Evolutionary conservation across 2,113 vertebrate species (phyloP).

Genomic region (Oxygymnocypris stewartii): DNA sequence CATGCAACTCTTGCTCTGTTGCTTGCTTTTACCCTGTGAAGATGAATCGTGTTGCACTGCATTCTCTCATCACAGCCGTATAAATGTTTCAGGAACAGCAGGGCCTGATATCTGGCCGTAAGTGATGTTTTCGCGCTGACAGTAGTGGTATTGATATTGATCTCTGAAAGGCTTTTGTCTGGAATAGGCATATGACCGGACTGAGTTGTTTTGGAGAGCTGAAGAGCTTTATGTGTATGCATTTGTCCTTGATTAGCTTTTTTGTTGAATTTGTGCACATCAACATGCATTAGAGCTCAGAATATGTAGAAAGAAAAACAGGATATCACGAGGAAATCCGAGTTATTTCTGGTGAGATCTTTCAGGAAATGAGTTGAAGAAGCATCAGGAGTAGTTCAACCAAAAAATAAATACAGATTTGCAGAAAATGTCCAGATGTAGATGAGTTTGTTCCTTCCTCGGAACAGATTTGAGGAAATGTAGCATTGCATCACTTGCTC

Average conservation of each 20-base stretch:
- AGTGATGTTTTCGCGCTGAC: background rate
- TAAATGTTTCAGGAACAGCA: background rate
- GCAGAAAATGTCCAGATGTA: background rate
- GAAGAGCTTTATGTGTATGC: background rate
- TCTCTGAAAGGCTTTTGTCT: conserved; percentile 26
- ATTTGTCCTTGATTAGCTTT: background rate
- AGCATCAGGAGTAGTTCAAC: background rate
- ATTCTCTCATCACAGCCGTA: background rate
- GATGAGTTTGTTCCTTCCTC: background rate
- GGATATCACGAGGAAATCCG: background rate
- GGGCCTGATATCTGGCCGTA: background rate
- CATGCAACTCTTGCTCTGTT: background rate
- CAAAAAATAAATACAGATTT: background rate
- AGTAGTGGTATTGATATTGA: background rate
- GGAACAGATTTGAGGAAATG: background rate
- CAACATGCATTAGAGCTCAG: background rate
- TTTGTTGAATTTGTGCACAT: background rate
- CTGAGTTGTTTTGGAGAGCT: background rate
- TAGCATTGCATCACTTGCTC: background rate
- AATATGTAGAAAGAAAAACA: background rate
- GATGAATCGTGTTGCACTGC: background rate
- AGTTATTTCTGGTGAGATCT: background rate
- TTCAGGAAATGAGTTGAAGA: conserved; percentile 11
- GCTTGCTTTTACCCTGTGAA: background rate
- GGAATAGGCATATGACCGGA: background rate